These are phyloP conservation scores for Rallus crepitans DNA, from an alignment of 2,797 vertebrate genomes.

Conservation along the genomic window DNA sequence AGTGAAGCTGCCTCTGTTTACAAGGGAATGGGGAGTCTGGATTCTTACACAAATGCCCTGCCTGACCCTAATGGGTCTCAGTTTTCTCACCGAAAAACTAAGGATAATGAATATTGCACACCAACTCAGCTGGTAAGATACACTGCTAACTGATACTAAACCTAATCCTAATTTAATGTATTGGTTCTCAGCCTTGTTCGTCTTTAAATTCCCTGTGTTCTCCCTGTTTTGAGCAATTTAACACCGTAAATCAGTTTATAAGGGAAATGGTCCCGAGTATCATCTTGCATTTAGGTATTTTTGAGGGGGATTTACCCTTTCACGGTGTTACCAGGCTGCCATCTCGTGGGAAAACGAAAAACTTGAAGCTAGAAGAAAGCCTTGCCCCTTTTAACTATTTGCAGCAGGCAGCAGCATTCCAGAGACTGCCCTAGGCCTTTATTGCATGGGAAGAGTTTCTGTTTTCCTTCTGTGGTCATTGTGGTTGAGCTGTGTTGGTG, in stretches of 20 bases:
- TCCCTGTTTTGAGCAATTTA: background rate
- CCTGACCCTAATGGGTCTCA: background rate
- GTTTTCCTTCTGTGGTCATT: background rate
- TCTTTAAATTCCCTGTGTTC: background rate
- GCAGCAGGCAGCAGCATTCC: constrained; percentile 8
- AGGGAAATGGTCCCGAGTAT: background rate
- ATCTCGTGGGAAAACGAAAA: constrained; percentile 66
- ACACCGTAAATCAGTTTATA: background rate
- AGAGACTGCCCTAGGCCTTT: background rate
- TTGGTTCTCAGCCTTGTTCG: background rate
- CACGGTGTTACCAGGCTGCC: constrained; percentile 59
- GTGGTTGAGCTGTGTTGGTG: background rate
- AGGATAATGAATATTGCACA: background rate
- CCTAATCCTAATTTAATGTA: background rate
- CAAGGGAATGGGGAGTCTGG: constrained; percentile 26
- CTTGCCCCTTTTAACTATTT: background rate
- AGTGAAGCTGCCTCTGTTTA: constrained; percentile 51
- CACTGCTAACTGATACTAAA: background rate
- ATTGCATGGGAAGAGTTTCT: background rate
- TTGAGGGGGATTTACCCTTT: background rate
- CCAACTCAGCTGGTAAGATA: background rate
- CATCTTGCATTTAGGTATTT: background rate
- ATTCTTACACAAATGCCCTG: constrained; percentile 28
- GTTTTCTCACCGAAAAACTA: background rate
- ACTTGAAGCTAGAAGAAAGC: background rate